Conservation (phyloP, 2,113 vertebrate species). For the Sebastes fasciatus region DNA sequence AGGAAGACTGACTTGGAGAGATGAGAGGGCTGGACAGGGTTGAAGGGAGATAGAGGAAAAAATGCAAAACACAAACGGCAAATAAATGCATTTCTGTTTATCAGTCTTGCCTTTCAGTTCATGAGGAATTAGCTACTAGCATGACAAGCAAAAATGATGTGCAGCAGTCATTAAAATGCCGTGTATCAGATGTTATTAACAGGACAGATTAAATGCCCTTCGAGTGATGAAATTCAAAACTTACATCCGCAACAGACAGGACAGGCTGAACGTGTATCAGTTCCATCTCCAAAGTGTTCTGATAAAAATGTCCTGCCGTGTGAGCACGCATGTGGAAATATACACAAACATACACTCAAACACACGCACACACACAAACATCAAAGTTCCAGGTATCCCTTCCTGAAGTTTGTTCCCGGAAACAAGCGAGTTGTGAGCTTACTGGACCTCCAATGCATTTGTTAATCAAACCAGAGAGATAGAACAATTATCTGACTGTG, state of each 20-base stretch:
- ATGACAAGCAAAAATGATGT: background rate
- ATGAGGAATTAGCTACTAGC: background rate
- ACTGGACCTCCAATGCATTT: slow-evolving; percentile 38
- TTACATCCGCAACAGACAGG: background rate
- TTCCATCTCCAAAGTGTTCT: slow-evolving; percentile 35
- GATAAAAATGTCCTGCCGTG: slow-evolving; percentile 1
- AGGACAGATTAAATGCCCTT: slow-evolving; percentile 2
- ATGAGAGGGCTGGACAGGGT: slow-evolving; percentile 41
- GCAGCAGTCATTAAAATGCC: background rate
- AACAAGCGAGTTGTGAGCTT: background rate
- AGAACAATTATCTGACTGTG: background rate
- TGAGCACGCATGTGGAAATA: slow-evolving; percentile 19
- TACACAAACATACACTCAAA: slow-evolving; percentile 20
- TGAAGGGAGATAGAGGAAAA: slow-evolving; percentile 15
- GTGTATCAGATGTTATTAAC: background rate
- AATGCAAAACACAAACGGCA: background rate
- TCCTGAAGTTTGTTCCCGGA: slow-evolving; percentile 55
- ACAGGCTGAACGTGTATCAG: slow-evolving; percentile 17
- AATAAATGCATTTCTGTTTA: background rate
- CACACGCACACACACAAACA: slow-evolving; percentile 24
- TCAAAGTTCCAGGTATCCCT: slow-evolving; percentile 14
- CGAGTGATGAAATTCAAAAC: slow-evolving; percentile 18
- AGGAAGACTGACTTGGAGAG: slow-evolving; percentile 43
- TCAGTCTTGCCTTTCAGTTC: background rate
- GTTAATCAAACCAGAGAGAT: slow-evolving; percentile 60